phyloP scores from a whole-genome alignment of 1,140 invertebrate genomes.

The Mya arenaria region DNA sequence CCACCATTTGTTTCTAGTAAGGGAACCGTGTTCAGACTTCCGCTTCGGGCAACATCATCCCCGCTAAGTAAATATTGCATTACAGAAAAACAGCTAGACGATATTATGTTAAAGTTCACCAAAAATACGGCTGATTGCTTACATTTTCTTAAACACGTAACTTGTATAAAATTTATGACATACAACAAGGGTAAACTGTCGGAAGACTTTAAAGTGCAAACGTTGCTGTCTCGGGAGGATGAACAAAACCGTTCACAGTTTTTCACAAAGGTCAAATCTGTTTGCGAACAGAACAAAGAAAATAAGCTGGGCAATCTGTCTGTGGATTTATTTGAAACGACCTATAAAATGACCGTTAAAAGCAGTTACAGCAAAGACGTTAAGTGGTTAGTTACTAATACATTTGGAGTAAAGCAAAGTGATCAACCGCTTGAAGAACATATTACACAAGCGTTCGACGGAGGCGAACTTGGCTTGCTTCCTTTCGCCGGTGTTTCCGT shows the following conservation, averaged over 20 bases:
- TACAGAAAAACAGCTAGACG: slow-evolving; percentile 27
- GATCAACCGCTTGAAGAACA: slow-evolving; percentile 13
- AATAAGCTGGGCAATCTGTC: not conserved
- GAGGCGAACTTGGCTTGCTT: slow-evolving; percentile 62
- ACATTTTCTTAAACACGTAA: slow-evolving; percentile 71
- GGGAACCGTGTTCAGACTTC: slow-evolving; percentile 72
- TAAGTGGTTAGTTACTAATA: slow-evolving; percentile 64
- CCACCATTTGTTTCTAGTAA: slow-evolving; percentile 10
- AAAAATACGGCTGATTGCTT: slow-evolving; percentile 67
- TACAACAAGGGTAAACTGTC: slow-evolving; percentile 45
- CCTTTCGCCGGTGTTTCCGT: slow-evolving; percentile 73
- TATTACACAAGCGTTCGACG: not conserved
- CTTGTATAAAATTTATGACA: slow-evolving; percentile 64
- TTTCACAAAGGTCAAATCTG: slow-evolving; percentile 36
- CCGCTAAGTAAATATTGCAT: slow-evolving; percentile 57
- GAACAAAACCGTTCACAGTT: slow-evolving; percentile 42
- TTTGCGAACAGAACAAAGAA: not conserved
- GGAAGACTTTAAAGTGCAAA: slow-evolving; percentile 49
- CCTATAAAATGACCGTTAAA: not conserved
- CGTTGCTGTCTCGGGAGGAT: slow-evolving; percentile 43
- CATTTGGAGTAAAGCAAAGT: slow-evolving; percentile 62
- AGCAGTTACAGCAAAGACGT: not conserved
- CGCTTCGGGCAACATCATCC: slow-evolving; percentile 63
- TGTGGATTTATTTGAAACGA: not conserved
- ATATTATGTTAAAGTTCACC: slow-evolving; percentile 63